A percentile compares a stretch with the other conserved stretches of the same genome.
Conservation (phyloP, 2,888 invertebrate species). For the Amphipyra berbera region DNA sequence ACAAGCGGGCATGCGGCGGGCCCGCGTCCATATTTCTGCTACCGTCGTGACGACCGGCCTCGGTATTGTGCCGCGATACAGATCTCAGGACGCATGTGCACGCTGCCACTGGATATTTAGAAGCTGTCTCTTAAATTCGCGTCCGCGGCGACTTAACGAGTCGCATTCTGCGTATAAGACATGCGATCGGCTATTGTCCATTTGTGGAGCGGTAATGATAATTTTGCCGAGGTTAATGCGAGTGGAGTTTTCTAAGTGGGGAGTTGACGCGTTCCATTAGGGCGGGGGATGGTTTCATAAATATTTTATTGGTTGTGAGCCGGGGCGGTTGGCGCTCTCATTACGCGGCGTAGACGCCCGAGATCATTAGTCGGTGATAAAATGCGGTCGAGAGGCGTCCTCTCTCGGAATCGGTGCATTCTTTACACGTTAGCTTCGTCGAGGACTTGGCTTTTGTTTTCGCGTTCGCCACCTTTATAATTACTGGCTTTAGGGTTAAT, state of each 20-base stretch:
- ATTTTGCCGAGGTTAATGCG: constrained; percentile 64
- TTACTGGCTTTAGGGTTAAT: constrained; percentile 69
- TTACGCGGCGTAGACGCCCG: constrained; percentile 74
- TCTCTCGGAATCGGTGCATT: constrained; percentile 73
- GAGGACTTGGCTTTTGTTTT: constrained; percentile 73
- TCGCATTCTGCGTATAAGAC: constrained; percentile 83
- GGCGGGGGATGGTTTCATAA: constrained; percentile 83
- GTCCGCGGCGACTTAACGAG: constrained; percentile 82
- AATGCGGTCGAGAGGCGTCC: constrained; percentile 76
- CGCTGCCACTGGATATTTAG: constrained; percentile 86
- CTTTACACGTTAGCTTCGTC: constrained; percentile 67
- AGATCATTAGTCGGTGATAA: constrained; percentile 87
- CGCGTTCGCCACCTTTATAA: constrained; percentile 70
- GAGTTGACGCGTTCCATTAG: constrained; percentile 84
- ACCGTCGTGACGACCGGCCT: constrained; percentile 84
- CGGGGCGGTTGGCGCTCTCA: constrained; percentile 78
- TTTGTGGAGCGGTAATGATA: constrained; percentile 63
- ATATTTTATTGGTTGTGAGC: constrained; percentile 85
- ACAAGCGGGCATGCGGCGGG: constrained; percentile 80
- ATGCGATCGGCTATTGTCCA: constrained; percentile 82
- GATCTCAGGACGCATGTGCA: constrained; percentile 85
- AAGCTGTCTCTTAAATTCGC: constrained; percentile 87
- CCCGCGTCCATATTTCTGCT: constrained; percentile 86
- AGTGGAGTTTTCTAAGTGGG: constrained; percentile 70
- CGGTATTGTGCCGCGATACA: constrained; percentile 88